Conservation (phyloP, 2,797 vertebrate genomes). For the Schizopygopsis malacanthus region DNA sequence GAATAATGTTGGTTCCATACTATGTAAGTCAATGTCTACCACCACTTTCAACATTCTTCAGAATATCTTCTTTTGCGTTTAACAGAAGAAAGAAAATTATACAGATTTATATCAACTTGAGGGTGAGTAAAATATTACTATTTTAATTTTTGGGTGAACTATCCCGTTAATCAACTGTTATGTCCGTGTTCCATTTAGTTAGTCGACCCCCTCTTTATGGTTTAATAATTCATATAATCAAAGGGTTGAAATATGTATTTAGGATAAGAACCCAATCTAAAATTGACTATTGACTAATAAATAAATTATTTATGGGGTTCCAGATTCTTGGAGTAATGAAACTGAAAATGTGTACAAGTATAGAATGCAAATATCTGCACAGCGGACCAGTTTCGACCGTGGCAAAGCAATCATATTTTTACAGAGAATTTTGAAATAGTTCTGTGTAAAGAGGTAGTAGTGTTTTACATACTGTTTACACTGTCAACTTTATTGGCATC, state of each 20-base stretch:
- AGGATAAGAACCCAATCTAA: not conserved
- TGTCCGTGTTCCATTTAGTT: too few species aligned
- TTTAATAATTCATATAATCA: too few species aligned
- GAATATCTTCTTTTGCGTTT: not conserved
- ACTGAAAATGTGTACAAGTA: not conserved
- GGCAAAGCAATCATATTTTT: too few species aligned
- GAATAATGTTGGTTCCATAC: not conserved
- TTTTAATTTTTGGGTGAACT: too few species aligned
- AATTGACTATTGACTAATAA: not conserved
- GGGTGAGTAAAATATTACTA: too few species aligned
- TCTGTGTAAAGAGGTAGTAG: not conserved
- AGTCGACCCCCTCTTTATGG: too few species aligned
- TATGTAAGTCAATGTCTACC: not conserved
- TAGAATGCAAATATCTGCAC: not conserved
- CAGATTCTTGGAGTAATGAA: not conserved
- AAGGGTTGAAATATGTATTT: too few species aligned
- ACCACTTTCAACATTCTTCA: not conserved
- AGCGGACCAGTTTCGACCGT: too few species aligned
- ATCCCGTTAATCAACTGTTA: too few species aligned
- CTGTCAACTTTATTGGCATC: not conserved
- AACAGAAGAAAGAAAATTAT: not conserved
- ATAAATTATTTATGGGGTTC: too few species aligned
- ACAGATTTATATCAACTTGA: not conserved
- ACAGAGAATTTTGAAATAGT: not conserved
- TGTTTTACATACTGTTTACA: not conserved